Evolutionary conservation across 1,140 invertebrate species (phyloP).

Genomic region (Zaprionus taronus): DNA sequence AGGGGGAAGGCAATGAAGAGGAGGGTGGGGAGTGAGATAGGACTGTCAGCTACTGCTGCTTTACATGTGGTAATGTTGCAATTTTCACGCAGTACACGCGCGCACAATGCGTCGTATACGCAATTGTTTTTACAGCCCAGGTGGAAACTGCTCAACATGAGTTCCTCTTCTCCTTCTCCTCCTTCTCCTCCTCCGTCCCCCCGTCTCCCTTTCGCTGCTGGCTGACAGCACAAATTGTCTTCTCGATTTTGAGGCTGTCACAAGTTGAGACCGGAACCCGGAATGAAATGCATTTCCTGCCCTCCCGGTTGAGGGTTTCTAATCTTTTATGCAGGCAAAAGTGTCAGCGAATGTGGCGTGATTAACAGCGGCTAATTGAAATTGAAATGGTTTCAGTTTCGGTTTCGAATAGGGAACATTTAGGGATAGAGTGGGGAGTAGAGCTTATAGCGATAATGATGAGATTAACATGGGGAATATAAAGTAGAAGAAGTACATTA

Average conservation of each 20-base stretch:
- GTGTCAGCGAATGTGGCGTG: conserved; percentile 10
- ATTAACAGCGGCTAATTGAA: conserved; percentile 40
- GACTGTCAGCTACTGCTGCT: not conserved
- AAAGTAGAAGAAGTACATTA: not conserved
- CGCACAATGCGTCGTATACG: conserved; percentile 65
- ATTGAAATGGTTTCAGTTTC: conserved; percentile 6
- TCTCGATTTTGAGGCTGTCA: conserved; percentile 67
- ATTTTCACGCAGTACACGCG: conserved; percentile 79
- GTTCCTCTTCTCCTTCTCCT: not conserved
- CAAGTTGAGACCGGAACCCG: conserved; percentile 19
- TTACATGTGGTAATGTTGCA: conserved; percentile 77
- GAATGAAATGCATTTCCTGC: conserved; percentile 35
- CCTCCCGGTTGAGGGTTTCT: not conserved
- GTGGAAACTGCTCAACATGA: conserved; percentile 23
- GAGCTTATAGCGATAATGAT: not conserved
- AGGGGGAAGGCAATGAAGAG: not conserved
- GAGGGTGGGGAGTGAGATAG: not conserved
- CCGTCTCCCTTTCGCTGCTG: not conserved
- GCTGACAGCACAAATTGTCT: conserved; percentile 81
- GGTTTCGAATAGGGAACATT: not conserved
- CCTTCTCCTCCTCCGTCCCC: not conserved
- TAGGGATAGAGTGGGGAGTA: not conserved
- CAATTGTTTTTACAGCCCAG: conserved; percentile 72
- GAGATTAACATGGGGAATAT: not conserved
- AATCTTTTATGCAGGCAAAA: conserved; percentile 34